phyloP scores from a whole-genome alignment of 1,140 invertebrate species.

The Thaumetopoea pityocampa region DNA sequence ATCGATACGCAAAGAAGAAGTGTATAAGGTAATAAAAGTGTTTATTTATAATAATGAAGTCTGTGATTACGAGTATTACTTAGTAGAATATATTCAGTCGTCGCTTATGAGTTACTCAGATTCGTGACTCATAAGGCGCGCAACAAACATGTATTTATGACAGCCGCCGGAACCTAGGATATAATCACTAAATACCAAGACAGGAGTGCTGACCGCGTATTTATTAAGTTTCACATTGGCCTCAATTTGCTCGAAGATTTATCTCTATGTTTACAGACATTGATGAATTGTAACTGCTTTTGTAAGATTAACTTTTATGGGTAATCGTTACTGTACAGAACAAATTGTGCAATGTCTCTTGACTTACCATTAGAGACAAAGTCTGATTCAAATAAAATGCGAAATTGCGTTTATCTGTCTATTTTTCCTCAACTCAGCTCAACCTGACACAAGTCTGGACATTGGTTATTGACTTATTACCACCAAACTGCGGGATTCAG shows the following conservation, averaged over 20 bases:
- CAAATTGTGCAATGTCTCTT: neutral
- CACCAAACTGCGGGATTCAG: no score
- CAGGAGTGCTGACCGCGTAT: slow-evolving; percentile 24
- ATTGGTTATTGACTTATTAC: no score
- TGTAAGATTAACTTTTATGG: slow-evolving; percentile 10
- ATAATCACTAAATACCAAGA: slow-evolving; percentile 26
- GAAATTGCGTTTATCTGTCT: no score
- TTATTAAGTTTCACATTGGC: slow-evolving; percentile 12
- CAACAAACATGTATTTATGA: slow-evolving; percentile 31
- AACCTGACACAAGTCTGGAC: no score
- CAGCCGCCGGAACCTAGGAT: slow-evolving; percentile 30
- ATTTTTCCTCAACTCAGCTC: no score
- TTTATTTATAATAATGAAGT: slow-evolving; percentile 13
- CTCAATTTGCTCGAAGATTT: slow-evolving; percentile 16
- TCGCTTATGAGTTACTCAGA: slow-evolving; percentile 29
- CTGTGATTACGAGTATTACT: slow-evolving; percentile 15
- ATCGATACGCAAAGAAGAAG: no score
- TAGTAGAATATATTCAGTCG: slow-evolving; percentile 4
- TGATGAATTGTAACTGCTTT: slow-evolving; percentile 10
- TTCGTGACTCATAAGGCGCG: slow-evolving; percentile 38
- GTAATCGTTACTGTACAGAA: neutral
- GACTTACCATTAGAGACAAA: neutral
- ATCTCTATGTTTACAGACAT: slow-evolving; percentile 6
- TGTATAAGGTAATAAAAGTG: neutral
- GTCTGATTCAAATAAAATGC: no score